A percentile compares a stretch with the other conserved stretches of the same genome.
Evolutionary conservation across 2,113 vertebrate species (phyloP).

Genomic region (Cyrtonyx montezumae): DNA sequence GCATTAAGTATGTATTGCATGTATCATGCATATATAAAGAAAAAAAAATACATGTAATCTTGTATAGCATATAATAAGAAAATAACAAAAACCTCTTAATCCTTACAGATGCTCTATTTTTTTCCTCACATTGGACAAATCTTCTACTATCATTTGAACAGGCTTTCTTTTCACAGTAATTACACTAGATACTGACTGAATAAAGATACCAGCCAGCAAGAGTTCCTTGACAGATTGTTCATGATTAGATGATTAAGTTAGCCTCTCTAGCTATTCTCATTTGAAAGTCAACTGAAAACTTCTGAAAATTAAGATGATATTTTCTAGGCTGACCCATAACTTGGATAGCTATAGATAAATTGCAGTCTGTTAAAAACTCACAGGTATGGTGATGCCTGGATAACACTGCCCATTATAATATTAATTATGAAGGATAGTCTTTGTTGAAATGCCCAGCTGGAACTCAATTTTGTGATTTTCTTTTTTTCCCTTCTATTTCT

Average conservation of each 20-base stretch:
- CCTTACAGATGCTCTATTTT: neutral
- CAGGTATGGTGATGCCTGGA: neutral
- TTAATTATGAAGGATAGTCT: neutral
- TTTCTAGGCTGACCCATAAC: neutral
- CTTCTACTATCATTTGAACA: neutral
- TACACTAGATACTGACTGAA: neutral
- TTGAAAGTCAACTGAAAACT: neutral
- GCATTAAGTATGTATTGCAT: neutral
- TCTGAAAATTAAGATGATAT: neutral
- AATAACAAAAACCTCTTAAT: neutral
- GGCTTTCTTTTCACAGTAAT: neutral
- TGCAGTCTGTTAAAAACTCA: neutral
- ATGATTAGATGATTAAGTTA: neutral
- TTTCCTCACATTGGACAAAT: neutral
- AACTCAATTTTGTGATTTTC: neutral
- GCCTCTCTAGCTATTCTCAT: fast-evolving
- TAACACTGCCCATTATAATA: neutral
- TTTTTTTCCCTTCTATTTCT: neutral
- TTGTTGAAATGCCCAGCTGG: neutral
- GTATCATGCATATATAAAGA: neutral
- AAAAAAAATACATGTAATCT: neutral
- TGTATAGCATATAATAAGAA: neutral
- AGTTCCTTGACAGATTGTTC: neutral
- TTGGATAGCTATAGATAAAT: neutral
- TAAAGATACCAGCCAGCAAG: neutral